Conservation (phyloP, 1,140 invertebrate species). For the Pollicipes pollicipes region DNA sequence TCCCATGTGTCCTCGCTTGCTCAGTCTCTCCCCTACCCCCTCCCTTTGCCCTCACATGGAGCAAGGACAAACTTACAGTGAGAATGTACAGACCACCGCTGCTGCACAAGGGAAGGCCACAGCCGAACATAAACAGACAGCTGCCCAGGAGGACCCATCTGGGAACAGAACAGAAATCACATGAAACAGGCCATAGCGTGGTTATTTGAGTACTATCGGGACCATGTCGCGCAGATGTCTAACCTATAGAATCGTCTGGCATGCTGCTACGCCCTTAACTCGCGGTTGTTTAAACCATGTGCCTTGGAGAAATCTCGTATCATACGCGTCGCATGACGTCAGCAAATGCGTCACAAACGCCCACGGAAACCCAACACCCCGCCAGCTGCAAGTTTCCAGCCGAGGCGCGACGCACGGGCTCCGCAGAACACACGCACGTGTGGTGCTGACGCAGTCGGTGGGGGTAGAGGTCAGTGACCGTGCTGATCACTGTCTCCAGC, state of each 20-base stretch:
- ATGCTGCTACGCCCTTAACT: too few species aligned
- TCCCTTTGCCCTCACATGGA: too few species aligned
- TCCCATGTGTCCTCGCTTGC: too few species aligned
- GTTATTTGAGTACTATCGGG: too few species aligned
- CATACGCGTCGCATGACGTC: not conserved
- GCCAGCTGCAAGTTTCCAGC: not conserved
- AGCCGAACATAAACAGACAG: conserved; percentile 40
- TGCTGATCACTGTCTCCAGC: conserved; percentile 32
- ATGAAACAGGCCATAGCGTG: too few species aligned
- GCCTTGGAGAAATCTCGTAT: too few species aligned
- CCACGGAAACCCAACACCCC: not conserved
- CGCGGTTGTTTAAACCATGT: too few species aligned
- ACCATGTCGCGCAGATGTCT: too few species aligned
- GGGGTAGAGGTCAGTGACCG: conserved; percentile 29
- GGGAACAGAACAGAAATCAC: not conserved
- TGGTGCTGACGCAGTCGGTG: conserved; percentile 33
- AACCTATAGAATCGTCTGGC: too few species aligned
- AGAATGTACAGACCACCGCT: conserved; percentile 23
- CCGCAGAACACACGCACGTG: conserved; percentile 23
- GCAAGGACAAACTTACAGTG: not conserved
- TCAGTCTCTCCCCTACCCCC: too few species aligned
- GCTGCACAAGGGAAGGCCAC: conserved; percentile 47
- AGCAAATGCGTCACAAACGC: not conserved
- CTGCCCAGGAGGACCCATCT: conserved; percentile 28
- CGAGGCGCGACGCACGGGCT: not conserved